Conservation (phyloP, 2,797 vertebrate species). For the Cacajao melanocephalus region DNA sequence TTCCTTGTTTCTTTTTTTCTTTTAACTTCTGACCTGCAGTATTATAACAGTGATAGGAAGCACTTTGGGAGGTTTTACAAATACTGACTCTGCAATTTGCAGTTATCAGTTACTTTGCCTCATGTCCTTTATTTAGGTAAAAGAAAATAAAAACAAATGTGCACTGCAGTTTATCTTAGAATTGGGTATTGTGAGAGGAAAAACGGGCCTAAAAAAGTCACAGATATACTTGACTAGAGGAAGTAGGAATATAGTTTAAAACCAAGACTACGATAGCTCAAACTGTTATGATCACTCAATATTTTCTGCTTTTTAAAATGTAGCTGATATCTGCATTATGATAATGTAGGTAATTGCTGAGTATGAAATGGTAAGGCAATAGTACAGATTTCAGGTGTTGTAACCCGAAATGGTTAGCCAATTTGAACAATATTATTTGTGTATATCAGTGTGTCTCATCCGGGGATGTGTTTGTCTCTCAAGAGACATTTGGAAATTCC, state of each 20-base stretch:
- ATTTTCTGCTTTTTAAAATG: neutral
- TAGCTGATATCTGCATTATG: neutral
- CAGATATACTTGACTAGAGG: neutral
- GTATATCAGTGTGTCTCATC: neutral
- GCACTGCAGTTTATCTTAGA: constrained; percentile 17
- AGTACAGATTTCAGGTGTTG: neutral
- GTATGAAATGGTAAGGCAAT: neutral
- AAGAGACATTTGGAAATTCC: neutral
- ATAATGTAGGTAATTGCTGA: neutral
- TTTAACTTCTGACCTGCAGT: constrained; percentile 24
- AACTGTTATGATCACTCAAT: neutral
- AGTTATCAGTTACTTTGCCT: constrained; percentile 4
- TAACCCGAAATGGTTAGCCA: neutral
- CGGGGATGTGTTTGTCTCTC: neutral
- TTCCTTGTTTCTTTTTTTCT: constrained; percentile 60
- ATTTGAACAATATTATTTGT: neutral
- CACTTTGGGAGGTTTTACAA: constrained; percentile 37
- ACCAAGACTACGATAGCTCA: neutral
- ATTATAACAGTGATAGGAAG: constrained; percentile 35
- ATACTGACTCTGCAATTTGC: constrained; percentile 45
- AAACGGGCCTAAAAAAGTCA: neutral
- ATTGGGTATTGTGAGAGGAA: neutral
- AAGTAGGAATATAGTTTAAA: neutral
- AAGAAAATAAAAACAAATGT: constrained; percentile 52
- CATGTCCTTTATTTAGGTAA: neutral